These are phyloP conservation scores for Uloborus plumipes DNA, from an alignment of 2,888 invertebrate genomes.

Conservation along the genomic window DNA sequence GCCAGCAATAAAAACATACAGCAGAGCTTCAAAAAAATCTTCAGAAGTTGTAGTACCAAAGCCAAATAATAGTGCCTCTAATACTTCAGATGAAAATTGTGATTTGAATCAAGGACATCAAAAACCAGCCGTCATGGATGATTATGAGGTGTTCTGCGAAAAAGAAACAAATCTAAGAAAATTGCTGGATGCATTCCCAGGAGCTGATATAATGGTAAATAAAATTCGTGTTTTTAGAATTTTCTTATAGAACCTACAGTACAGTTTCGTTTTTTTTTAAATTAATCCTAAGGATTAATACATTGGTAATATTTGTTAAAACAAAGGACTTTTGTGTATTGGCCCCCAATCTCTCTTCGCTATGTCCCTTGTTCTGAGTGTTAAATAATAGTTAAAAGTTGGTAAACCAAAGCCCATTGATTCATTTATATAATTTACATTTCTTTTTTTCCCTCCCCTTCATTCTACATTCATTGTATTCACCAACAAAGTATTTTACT, in stretches of 20 bases:
- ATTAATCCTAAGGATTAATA: too few relatives aligned
- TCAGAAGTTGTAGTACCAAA: background rate
- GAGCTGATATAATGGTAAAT: slow-evolving; percentile 58
- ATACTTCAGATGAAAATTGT: background rate
- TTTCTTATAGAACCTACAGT: slow-evolving; percentile 72
- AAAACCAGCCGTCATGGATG: slow-evolving; percentile 29
- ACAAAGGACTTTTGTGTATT: too few relatives aligned
- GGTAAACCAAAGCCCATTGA: too few relatives aligned
- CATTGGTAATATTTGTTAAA: too few relatives aligned
- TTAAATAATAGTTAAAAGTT: too few relatives aligned
- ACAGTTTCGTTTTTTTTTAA: too few relatives aligned
- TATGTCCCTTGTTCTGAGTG: too few relatives aligned
- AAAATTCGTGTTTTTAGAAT: background rate
- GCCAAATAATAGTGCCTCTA: background rate
- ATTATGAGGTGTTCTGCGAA: slow-evolving; percentile 49
- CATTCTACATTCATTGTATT: too few relatives aligned
- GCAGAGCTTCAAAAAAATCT: background rate
- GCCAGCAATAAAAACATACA: slow-evolving; percentile 17
- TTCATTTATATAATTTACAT: too few relatives aligned
- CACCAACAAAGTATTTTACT: too few relatives aligned
- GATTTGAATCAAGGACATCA: background rate
- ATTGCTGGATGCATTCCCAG: slow-evolving; percentile 41
- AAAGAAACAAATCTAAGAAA: slow-evolving; percentile 47
- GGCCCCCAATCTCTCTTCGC: too few relatives aligned
- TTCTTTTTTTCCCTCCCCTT: too few relatives aligned